phyloP scores from a whole-genome alignment of 1,140 invertebrate genomes.

The Macrocentrus cingulum region DNA sequence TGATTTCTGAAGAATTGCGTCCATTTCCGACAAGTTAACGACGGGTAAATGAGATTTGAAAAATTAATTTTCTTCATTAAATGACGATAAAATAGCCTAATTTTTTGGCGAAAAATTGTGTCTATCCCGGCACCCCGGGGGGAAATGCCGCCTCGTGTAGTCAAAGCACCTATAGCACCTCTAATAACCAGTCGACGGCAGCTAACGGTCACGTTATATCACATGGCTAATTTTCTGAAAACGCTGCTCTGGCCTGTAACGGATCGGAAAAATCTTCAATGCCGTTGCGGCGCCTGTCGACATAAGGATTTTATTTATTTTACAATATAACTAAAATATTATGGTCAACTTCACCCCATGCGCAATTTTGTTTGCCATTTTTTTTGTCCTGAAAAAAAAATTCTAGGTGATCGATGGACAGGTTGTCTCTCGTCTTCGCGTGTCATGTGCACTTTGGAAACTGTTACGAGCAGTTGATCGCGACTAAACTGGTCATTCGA shows the following conservation, averaged over 20 bases:
- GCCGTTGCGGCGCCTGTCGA: constrained; percentile 26
- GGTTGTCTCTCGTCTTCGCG: background rate
- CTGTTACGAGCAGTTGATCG: constrained; percentile 12
- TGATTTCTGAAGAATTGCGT: too few relatives aligned
- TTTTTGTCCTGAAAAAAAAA: background rate
- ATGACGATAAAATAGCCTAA: too few relatives aligned
- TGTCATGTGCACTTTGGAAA: constrained; percentile 1
- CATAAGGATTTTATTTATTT: constrained; percentile 11
- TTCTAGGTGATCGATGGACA: background rate
- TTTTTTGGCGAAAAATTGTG: too few relatives aligned
- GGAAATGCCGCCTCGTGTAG: too few relatives aligned
- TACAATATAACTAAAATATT: too few relatives aligned
- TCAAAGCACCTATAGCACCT: constrained; percentile 19
- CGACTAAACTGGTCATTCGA: constrained; percentile 13
- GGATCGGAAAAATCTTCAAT: constrained; percentile 30
- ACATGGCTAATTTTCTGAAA: constrained; percentile 33
- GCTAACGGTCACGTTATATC: constrained; percentile 32
- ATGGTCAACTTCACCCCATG: too few relatives aligned
- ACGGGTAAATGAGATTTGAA: too few relatives aligned
- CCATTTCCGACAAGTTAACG: too few relatives aligned
- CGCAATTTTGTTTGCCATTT: too few relatives aligned
- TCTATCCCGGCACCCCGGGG: too few relatives aligned
- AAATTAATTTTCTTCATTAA: too few relatives aligned
- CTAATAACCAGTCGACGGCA: constrained; percentile 32
- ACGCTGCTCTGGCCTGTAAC: constrained; percentile 27